Evolutionary conservation across 1,140 invertebrate genomes (phyloP).

Genomic region (Formica selysi): DNA sequence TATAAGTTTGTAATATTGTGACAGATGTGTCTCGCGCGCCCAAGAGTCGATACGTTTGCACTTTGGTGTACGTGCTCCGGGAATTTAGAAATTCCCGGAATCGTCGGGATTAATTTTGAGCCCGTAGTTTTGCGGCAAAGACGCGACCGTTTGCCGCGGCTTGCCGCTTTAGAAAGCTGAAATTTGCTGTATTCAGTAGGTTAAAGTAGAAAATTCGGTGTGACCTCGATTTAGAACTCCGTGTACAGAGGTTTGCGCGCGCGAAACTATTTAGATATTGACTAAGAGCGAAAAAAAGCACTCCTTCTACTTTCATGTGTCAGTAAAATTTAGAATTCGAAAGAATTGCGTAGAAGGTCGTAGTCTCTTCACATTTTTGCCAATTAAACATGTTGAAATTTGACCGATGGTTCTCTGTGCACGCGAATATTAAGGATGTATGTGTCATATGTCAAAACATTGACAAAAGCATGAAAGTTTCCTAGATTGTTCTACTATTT

Average conservation of each 20-base stretch:
- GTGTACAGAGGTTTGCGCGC: slow-evolving; percentile 76
- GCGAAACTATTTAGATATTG: slow-evolving; percentile 78
- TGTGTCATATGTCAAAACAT: no score
- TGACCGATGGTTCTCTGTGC: not conserved
- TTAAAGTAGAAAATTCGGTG: slow-evolving; percentile 87
- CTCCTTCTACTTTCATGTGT: not conserved
- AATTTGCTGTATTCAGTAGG: slow-evolving; percentile 86
- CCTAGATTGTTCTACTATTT: no score
- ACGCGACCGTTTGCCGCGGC: slow-evolving; percentile 66
- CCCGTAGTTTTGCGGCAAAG: slow-evolving; percentile 60
- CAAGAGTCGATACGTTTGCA: slow-evolving; percentile 9
- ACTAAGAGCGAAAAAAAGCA: slow-evolving; percentile 39
- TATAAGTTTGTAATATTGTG: not conserved
- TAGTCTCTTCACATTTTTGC: not conserved
- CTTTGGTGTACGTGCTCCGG: not conserved
- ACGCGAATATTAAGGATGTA: not conserved
- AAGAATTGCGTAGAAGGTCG: not conserved
- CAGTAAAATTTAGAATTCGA: slow-evolving; percentile 1
- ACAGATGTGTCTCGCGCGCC: not conserved
- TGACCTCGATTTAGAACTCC: slow-evolving; percentile 85
- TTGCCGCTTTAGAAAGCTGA: slow-evolving; percentile 85
- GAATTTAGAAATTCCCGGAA: slow-evolving; percentile 9
- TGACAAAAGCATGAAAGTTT: no score
- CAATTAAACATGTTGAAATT: not conserved
- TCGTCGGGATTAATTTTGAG: slow-evolving; percentile 64